Conservation (phyloP, 2,113 vertebrate species). For the Ammospiza caudacuta region DNA sequence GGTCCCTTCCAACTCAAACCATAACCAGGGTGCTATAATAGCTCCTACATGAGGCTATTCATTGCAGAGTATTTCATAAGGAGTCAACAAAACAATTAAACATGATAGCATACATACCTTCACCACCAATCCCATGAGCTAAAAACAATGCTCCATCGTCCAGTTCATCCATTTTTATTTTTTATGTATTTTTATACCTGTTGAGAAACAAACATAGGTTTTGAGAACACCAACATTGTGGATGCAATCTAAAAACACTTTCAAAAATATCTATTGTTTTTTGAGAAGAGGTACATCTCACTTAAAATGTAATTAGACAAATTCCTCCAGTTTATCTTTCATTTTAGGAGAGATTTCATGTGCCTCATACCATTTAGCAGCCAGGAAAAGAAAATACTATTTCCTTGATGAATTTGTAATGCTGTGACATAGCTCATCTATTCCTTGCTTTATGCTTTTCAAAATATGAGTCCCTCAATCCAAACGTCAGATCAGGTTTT, state of each 20-base stretch:
- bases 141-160: slow-evolving; percentile 54
- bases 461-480: background rate
- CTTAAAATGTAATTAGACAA: background rate
- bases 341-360: background rate
- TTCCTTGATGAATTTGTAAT: background rate
- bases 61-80: background rate
- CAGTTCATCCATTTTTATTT: slow-evolving; percentile 68
- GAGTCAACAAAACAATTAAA: background rate
- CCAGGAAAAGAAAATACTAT: background rate
- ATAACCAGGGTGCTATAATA: background rate
- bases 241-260: background rate
- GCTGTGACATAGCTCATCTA: background rate
- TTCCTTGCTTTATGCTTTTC: background rate
- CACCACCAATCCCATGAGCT: slow-evolving; percentile 52
- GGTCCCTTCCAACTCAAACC: background rate
- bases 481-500: background rate
- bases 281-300: background rate
- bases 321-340: background rate
- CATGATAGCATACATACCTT: slow-evolving; percentile 66
- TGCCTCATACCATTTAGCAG: background rate
- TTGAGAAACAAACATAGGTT: slow-evolving; percentile 14
- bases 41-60: background rate
- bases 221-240: background rate
- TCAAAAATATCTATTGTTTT: background rate
- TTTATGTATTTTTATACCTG: slow-evolving; percentile 17